A percentile compares a stretch with the other conserved stretches of the same genome.
Conservation (phyloP, 2,797 vertebrate species). For the Lindbergichthys nudifrons region DNA sequence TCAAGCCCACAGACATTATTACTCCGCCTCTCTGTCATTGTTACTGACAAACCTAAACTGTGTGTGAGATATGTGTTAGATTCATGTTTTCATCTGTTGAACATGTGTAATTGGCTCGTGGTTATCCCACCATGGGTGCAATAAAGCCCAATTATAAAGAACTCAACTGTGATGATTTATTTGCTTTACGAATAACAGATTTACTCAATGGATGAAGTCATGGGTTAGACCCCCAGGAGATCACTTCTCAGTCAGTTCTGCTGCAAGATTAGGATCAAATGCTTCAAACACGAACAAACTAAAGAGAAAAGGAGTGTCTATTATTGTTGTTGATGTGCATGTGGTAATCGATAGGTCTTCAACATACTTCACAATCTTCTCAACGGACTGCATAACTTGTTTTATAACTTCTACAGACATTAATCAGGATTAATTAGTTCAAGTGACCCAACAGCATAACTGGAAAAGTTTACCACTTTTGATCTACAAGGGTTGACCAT, state of each 20-base stretch:
- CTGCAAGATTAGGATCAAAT: slow-evolving; percentile 10
- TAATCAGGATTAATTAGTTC: slow-evolving; percentile 36
- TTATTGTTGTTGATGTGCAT: neutral
- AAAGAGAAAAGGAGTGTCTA: neutral
- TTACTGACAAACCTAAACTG: slow-evolving; percentile 17
- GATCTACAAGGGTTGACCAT: slow-evolving; percentile 11
- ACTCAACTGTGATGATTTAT: slow-evolving; percentile 63
- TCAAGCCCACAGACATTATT: slow-evolving; percentile 24
- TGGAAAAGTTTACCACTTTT: slow-evolving; percentile 33
- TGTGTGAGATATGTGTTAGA: slow-evolving; percentile 40
- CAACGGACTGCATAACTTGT: neutral
- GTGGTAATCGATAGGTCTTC: slow-evolving; percentile 1
- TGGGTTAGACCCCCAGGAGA: slow-evolving; percentile 37
- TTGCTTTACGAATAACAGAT: slow-evolving; percentile 47
- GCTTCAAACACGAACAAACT: slow-evolving; percentile 39
- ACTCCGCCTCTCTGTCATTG: slow-evolving; percentile 1
- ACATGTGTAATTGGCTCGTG: slow-evolving; percentile 55
- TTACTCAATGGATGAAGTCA: slow-evolving; percentile 45
- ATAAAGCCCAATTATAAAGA: slow-evolving; percentile 54
- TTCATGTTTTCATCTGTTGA: slow-evolving; percentile 46
- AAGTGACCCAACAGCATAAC: slow-evolving; percentile 25
- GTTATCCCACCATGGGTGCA: slow-evolving; percentile 34
- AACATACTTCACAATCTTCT: too few relatives aligned
- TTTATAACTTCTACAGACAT: slow-evolving; percentile 1
- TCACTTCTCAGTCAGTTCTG: slow-evolving; percentile 34